These are phyloP conservation scores for Pammene aurita DNA, from an alignment of 2,888 invertebrate species.

Conservation along the genomic window DNA sequence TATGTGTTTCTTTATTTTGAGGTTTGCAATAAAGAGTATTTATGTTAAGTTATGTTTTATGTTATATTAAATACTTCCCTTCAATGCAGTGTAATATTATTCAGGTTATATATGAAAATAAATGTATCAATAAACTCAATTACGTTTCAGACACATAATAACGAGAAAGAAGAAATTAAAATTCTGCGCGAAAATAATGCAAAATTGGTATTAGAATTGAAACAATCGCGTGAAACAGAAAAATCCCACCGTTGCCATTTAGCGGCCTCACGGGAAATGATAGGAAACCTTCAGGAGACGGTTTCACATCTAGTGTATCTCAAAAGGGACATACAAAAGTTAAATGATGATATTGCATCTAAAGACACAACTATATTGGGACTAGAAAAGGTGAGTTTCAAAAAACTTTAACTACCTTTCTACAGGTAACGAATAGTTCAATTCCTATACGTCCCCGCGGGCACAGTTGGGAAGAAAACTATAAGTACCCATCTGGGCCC, in stretches of 20 bases:
- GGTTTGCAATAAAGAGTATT: too few species aligned
- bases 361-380: slow-evolving; percentile 58
- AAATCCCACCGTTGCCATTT: slow-evolving; percentile 76
- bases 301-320: slow-evolving; percentile 74
- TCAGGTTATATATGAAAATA: too few species aligned
- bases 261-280: slow-evolving; percentile 73
- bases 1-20: too few species aligned
- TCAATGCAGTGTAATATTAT: too few species aligned
- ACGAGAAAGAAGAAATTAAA: slow-evolving; percentile 67
- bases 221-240: slow-evolving; percentile 69
- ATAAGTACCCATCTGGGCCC: too few species aligned
- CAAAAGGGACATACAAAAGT: slow-evolving; percentile 69
- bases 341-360: slow-evolving; percentile 64
- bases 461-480: too few species aligned
- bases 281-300: slow-evolving; percentile 74
- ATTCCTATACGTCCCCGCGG: too few species aligned
- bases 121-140: not conserved
- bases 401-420: not conserved
- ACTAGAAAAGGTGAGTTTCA: slow-evolving; percentile 61
- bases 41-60: not conserved
- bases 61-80: not conserved
- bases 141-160: slow-evolving; percentile 58
- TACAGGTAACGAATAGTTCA: too few species aligned
- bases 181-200: slow-evolving; percentile 63
- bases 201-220: slow-evolving; percentile 68